Conservation (phyloP, 2,888 invertebrate species). For the Nymphalis urticae region DNA sequence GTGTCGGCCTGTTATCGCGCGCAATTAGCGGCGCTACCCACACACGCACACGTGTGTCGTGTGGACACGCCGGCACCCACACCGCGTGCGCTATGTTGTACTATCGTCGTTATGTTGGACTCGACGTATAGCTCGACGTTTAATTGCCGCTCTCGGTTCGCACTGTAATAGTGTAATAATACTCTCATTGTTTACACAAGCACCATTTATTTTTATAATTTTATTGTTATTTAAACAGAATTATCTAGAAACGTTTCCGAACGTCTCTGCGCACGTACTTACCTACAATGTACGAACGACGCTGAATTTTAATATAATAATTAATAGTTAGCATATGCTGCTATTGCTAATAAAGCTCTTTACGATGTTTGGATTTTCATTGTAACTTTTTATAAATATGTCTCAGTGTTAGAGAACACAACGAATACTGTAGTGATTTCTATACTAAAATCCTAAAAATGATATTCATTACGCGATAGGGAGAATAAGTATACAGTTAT, state of each 20-base stretch:
- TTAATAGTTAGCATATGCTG: too few relatives aligned
- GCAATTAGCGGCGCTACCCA: conserved; percentile 32
- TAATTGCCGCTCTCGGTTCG: conserved; percentile 13
- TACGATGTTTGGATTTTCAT: too few relatives aligned
- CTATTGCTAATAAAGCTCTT: too few relatives aligned
- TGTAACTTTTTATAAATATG: too few relatives aligned
- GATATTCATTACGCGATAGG: too few relatives aligned
- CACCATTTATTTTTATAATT: conserved; percentile 33
- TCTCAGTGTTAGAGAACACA: too few relatives aligned
- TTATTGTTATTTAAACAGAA: conserved; percentile 27
- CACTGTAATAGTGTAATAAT: conserved; percentile 26
- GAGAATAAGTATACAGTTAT: too few relatives aligned
- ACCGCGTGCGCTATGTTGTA: neutral
- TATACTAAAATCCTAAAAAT: too few relatives aligned
- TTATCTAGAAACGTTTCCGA: conserved; percentile 30
- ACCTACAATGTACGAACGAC: neutral
- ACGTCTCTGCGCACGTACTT: conserved; percentile 2
- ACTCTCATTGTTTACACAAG: conserved; percentile 28
- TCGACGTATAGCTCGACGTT: conserved; percentile 9
- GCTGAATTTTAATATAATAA: neutral
- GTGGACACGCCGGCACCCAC: conserved; percentile 11
- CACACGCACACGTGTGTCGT: neutral
- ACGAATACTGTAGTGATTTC: too few relatives aligned
- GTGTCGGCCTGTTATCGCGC: conserved; percentile 36
- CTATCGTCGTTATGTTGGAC: neutral